Conservation (phyloP, 2,113 vertebrate species). For the Microcebus tavaratra region DNA sequence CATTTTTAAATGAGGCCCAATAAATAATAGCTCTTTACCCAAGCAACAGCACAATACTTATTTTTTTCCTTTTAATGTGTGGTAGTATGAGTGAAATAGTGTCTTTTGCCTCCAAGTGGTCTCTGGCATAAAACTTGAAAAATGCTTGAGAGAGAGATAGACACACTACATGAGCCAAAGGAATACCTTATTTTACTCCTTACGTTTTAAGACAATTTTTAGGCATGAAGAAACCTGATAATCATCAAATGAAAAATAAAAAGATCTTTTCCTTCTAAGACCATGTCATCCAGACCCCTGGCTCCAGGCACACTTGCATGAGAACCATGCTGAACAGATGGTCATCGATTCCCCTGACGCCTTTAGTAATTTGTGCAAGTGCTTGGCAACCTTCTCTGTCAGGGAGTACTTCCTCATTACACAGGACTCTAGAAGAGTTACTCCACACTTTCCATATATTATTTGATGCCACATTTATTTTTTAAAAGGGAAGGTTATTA, state of each 20-base stretch:
- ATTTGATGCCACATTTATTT: constrained; percentile 62
- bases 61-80: constrained; percentile 11
- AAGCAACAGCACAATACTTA: constrained; percentile 10
- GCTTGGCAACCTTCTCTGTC: constrained; percentile 62
- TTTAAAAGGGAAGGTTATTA: constrained; percentile 57
- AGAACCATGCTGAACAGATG: constrained; percentile 70
- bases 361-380: constrained; percentile 59
- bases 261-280: constrained; percentile 47
- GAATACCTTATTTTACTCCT: constrained; percentile 32
- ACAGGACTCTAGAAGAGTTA: constrained; percentile 22
- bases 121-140: constrained; percentile 29
- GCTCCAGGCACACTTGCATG: constrained; percentile 7
- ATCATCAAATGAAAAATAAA: constrained; percentile 28
- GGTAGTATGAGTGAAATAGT: constrained; percentile 24
- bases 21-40: constrained; percentile 70
- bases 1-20: constrained; percentile 50
- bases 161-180: constrained; percentile 3
- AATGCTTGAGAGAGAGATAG: not conserved
- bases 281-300: constrained; percentile 39
- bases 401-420: constrained; percentile 37
- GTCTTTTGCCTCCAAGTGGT: constrained; percentile 50
- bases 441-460: constrained; percentile 34
- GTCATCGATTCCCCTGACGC: constrained; percentile 39
- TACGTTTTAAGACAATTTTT: constrained; percentile 35
- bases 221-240: constrained; percentile 21